These are phyloP conservation scores for Margaritifera margaritifera DNA, from an alignment of 2,888 invertebrate species.

Conservation along the genomic window DNA sequence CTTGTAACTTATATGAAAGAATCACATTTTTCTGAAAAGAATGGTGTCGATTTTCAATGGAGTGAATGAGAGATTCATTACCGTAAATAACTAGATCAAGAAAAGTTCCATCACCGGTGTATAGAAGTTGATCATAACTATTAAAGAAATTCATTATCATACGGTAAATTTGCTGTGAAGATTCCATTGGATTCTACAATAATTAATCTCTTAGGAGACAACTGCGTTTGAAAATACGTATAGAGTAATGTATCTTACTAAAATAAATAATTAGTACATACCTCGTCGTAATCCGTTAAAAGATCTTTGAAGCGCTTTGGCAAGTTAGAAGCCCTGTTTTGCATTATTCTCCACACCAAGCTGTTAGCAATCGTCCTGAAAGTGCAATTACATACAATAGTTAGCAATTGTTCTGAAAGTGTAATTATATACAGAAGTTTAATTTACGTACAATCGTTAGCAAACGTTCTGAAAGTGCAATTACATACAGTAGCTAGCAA, in stretches of 20 bases:
- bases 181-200: not conserved
- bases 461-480: too few relatives aligned
- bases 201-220: not conserved
- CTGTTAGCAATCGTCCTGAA: slow-evolving; percentile 81
- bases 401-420: slow-evolving; percentile 65
- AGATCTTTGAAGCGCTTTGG: slow-evolving; percentile 89
- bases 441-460: too few relatives aligned
- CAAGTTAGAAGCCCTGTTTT: slow-evolving; percentile 86
- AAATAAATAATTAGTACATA: slow-evolving; percentile 21
- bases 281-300: slow-evolving; percentile 82
- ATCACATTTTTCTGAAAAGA: too few relatives aligned
- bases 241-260: not conserved
- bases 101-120: too few relatives aligned
- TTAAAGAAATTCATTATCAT: not conserved
- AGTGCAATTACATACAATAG: slow-evolving; percentile 73
- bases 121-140: too few relatives aligned
- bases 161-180: not conserved
- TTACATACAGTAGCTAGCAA: too few relatives aligned
- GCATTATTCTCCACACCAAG: slow-evolving; percentile 82
- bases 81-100: too few relatives aligned
- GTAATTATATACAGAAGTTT: too few relatives aligned
- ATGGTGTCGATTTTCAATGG: too few relatives aligned
- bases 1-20: too few relatives aligned
- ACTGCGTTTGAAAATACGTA: not conserved
- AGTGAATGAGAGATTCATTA: too few relatives aligned